Evolutionary conservation across 2,797 vertebrate genomes (phyloP), one percentile per base, ranked within the genome.

Genomic region (Diplodus sargus): DNA sequence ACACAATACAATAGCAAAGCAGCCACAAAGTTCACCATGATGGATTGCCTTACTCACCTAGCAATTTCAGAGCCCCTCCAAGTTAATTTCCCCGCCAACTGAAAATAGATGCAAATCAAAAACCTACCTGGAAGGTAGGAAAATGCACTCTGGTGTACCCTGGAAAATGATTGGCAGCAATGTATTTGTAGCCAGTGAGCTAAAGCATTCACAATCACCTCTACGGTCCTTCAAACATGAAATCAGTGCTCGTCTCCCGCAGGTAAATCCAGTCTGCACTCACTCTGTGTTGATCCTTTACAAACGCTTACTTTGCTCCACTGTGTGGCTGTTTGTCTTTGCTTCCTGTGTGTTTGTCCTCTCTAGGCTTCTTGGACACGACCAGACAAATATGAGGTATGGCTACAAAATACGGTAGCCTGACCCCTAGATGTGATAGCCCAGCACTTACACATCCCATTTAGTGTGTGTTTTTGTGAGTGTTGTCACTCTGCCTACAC

Each of bases 331-430:
- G 45, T 88, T 81, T 86, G 76, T 82, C 78, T 91, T 81, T 90
- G 79, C 91, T 81, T 86, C 86, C 71, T 90, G 47, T 94, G 48
- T 93, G 94, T 97, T 95, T 98, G 92, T 96, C 94, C 90, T 95
- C 91, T 97, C 93, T 95, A 99, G 98, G 98, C 97, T 93, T 99
- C 98, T 81, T 99, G 98, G 98, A 99, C 98, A 90, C 97, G 98
- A 92, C 97, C 97, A 89, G 97, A 98, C 96, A 97, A 95, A 92
- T 97, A 98, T 91, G 97, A 99, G 98, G 98, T 99, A 99, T 95
- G 94, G 96, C 95, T 95, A 92, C 94, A 95, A 95, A 94, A 93
- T 53, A 90, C 10, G 76, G 92, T 97, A 97, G 96, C 93, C 94
- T 90, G 88, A 89, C 89, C 82, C 39, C 63, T 94, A 90, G 90